Conservation (phyloP, 2,797 vertebrate genomes). For the Nasua narica region DNA sequence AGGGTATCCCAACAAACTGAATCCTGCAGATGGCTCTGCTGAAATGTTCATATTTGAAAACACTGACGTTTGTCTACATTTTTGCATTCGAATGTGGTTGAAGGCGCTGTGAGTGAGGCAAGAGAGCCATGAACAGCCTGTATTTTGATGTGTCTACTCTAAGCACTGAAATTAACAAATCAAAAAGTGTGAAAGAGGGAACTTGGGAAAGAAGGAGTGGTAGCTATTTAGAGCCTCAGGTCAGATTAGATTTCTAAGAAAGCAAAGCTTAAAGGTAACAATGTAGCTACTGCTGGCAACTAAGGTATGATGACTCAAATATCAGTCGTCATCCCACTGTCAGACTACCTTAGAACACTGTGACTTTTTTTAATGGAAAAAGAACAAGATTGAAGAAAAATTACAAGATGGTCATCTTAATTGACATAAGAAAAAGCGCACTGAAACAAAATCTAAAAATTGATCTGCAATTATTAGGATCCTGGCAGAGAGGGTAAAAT, state of each 20-base stretch:
- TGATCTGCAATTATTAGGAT: neutral
- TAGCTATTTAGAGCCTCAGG: neutral
- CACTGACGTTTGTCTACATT: neutral
- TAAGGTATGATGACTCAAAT: neutral
- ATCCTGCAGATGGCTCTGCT: neutral
- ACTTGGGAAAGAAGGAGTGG: neutral
- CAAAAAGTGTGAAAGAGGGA: neutral
- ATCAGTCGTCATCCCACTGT: neutral
- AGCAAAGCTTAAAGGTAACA: neutral
- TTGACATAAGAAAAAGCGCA: neutral
- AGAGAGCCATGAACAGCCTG: neutral
- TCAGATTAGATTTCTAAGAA: neutral
- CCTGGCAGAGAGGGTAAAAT: neutral
- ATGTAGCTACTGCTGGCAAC: neutral
- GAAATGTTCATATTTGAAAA: neutral
- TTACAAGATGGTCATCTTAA: slow-evolving; percentile 6
- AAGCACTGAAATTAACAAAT: neutral
- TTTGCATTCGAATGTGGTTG: neutral
- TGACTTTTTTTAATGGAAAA: slow-evolving; percentile 1
- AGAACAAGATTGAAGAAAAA: neutral
- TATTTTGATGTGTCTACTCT: neutral
- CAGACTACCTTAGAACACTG: slow-evolving; percentile 25
- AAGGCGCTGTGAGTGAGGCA: neutral
- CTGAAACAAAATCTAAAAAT: neutral
- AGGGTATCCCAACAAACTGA: neutral